A percentile compares a stretch with the other conserved stretches of the same genome.
phyloP scores from a whole-genome alignment of 37 sponge, comb jelly and placozoan genomes.

The Lycopodina hypogea region DNA sequence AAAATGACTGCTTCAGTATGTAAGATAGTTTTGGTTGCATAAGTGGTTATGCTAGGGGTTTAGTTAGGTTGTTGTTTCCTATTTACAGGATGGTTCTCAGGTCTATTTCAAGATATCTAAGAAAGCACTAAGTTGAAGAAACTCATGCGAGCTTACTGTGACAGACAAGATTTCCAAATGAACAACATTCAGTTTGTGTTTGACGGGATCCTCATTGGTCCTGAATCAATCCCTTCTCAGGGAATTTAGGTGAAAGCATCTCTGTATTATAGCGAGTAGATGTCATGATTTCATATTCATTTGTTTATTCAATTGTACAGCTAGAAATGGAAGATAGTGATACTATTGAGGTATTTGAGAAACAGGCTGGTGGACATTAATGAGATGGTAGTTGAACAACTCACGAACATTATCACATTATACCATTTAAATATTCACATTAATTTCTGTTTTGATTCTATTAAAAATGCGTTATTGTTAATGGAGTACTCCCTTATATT shows the following conservation, averaged over 20 bases:
- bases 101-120: conserved; percentile 98
- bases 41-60: background rate
- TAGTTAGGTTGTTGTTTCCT: background rate
- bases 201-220: conserved; percentile 84
- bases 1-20: conserved; percentile 81
- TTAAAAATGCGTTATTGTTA: too few relatives aligned
- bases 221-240: conserved; percentile 69
- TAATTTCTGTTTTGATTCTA: too few relatives aligned
- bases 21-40: background rate
- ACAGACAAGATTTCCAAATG: conserved; percentile 88
- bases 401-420: background rate
- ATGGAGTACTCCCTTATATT: background rate
- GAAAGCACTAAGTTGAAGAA: conserved; percentile 90
- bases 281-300: background rate
- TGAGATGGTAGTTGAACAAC: background rate
- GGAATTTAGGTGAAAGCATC: too few relatives aligned
- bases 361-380: conserved; percentile 89
- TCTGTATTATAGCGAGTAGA: background rate
- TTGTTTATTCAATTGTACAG: conserved; percentile 24
- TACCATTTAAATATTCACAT: background rate
- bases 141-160: conserved; percentile 96
- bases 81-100: conserved; percentile 81
- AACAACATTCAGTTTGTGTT: conserved; percentile 89
- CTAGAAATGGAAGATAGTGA: conserved; percentile 99
- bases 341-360: conserved; percentile 93